Percentiles rank a stretch among this genome's conserved stretches.
These are phyloP conservation scores for Peucedramus taeniatus DNA, from an alignment of 2,113 vertebrate genomes.

Conservation along the genomic window DNA sequence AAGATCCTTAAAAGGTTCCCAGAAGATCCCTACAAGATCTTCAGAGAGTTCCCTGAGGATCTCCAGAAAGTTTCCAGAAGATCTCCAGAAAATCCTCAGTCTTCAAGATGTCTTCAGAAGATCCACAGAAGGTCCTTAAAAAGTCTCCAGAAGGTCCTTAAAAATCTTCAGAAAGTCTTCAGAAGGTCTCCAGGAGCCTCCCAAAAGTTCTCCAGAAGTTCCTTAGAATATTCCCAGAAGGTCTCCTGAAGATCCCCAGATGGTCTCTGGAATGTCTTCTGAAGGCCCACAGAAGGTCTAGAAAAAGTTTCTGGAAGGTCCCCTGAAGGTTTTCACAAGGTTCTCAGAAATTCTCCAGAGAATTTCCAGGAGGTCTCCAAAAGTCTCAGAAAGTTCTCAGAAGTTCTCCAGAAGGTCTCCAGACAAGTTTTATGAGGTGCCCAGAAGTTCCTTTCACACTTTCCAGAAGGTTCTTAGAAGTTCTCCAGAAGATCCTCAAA, in stretches of 20 bases:
- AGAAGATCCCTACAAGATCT: neutral
- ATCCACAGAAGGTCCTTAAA: too few relatives aligned
- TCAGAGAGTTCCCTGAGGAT: neutral
- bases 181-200: neutral
- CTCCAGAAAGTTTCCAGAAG: too few relatives aligned
- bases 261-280: neutral
- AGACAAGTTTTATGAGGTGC: too few relatives aligned
- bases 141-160: too few relatives aligned
- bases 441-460: neutral
- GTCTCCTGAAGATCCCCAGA: neutral
- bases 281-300: neutral
- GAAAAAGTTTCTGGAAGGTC: neutral
- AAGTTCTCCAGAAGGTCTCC: neutral
- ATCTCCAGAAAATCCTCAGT: neutral
- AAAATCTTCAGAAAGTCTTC: too few relatives aligned
- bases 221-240: too few relatives aligned
- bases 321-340: neutral
- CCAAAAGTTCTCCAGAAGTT: neutral
- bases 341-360: neutral
- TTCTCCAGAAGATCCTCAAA: neutral
- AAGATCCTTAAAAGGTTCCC: neutral
- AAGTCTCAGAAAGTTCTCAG: neutral
- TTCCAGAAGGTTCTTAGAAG: too few relatives aligned
- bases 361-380: neutral
- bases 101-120: neutral